These are phyloP conservation scores for Zele albiditarsus DNA, from an alignment of 2,888 invertebrate genomes.

Conservation along the genomic window DNA sequence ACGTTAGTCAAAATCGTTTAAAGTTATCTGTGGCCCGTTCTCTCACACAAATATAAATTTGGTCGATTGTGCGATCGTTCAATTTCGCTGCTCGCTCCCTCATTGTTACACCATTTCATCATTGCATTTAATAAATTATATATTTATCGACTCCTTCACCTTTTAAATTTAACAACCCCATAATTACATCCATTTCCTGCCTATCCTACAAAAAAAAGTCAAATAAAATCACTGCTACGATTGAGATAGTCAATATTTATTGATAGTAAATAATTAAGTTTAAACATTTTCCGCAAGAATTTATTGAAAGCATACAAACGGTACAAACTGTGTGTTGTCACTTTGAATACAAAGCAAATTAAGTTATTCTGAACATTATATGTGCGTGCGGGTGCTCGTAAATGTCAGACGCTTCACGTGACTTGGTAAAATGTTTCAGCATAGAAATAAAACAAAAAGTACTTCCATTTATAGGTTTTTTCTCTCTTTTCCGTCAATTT, in stretches of 20 bases:
- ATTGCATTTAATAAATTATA: conserved; percentile 74
- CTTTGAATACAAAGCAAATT: conserved; percentile 69
- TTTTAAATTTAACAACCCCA: conserved; percentile 56
- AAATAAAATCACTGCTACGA: not conserved
- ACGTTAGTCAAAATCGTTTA: conserved; percentile 51
- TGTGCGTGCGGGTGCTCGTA: conserved; percentile 37
- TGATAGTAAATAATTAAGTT: not conserved
- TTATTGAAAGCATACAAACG: conserved; percentile 73
- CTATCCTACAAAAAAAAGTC: conserved; percentile 5
- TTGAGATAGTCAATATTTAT: not conserved
- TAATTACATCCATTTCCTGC: conserved; percentile 18
- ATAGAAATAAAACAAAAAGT: not conserved
- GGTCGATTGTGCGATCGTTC: not conserved
- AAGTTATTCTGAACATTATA: conserved; percentile 51
- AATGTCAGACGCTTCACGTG: not conserved
- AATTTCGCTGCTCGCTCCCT: conserved; percentile 51
- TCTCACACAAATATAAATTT: conserved; percentile 44
- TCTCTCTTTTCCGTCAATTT: not conserved
- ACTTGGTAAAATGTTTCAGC: not conserved
- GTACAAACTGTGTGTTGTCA: conserved; percentile 70
- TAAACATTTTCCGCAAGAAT: conserved; percentile 62
- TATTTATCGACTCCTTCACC: conserved; percentile 71
- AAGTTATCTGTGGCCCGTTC: conserved; percentile 50
- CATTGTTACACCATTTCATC: conserved; percentile 73
- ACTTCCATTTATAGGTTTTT: not conserved